Base-by-base conservation (phyloP, 2,797 vertebrate genomes). In the Lepilemur septentrionalis region DNA sequence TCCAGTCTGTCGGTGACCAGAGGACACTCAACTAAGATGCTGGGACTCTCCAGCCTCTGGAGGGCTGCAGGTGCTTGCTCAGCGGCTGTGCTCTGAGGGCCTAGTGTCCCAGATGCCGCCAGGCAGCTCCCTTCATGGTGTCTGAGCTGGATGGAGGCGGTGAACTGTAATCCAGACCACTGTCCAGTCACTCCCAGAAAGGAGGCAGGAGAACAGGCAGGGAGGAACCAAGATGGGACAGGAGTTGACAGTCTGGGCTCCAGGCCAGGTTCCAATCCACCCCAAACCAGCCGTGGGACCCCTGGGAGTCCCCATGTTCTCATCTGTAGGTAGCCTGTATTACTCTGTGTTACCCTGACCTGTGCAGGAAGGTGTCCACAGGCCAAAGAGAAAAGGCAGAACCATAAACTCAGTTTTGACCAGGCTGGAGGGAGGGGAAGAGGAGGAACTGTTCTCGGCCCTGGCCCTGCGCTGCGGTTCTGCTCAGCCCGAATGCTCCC, bases 381-480 rank as follows among this genome's bases (percentile, higher is more conserved):
- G 32, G 32, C 76, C 76, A 63, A 55, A 78, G 41, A 7, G 32
- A 23, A 79, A n/a, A 57, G 41, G 28, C 11, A 22, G 70, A 61
- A 11, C 28, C 38, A 4, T 8, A 14, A 23, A 61, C 9, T 28
- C 87, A 18, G 50, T 55, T 57, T 9, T 23, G 59, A 11, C 13
- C 28, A 10, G 28, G 52, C 85, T 32, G 6, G 25, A 46, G 46
- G 61, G 38, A 23, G 7, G 9, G 12, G 25, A 25, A 6, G 1
- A 4, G 43, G 15, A 28, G 32, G 72, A 28, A 30, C 4, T 2
- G 55, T 3, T 55, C 32, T 22, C 13, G 50, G 65, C 38, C 25
- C n/a, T 7, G 4, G 0, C 1, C 38, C 50, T 1, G 1, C 12
- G 1, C 12, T 7, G 1, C 0, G 38, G 1, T 6, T 28, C 76